Percentiles rank a stretch among this genome's conserved stretches.
These are phyloP conservation scores for Calameuta filiformis DNA, from an alignment of 2,888 invertebrate species.

Conservation along the genomic window DNA sequence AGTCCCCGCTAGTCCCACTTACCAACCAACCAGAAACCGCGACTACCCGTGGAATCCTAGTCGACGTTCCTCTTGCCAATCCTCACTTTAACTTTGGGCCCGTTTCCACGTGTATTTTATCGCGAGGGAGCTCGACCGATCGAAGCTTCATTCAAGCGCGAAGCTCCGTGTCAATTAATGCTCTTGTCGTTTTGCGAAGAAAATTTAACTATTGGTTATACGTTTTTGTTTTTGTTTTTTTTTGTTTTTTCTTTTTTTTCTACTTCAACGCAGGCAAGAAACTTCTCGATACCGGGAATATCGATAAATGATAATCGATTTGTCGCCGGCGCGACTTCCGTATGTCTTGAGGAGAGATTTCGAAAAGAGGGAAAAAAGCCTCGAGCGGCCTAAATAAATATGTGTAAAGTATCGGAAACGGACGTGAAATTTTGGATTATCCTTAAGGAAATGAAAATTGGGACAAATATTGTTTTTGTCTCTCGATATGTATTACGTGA, in stretches of 20 bases:
- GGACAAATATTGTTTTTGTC: not conserved
- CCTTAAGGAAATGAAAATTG: not conserved
- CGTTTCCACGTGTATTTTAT: conserved; percentile 6
- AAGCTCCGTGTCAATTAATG: conserved; percentile 1
- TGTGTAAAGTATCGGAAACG: not conserved
- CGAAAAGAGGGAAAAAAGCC: no score
- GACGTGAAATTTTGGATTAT: not conserved
- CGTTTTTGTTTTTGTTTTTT: no score
- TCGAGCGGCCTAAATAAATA: not conserved
- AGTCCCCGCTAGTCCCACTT: conserved; percentile 67
- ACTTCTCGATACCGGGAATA: no score
- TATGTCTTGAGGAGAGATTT: no score
- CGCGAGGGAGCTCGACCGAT: not conserved
- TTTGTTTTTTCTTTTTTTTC: no score
- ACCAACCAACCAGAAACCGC: conserved; percentile 64
- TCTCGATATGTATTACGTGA: not conserved
- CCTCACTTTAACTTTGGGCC: conserved; percentile 30
- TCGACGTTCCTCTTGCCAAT: conserved; percentile 50
- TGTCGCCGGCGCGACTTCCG: no score
- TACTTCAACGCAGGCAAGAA: no score
- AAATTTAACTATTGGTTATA: no score
- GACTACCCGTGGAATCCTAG: conserved; percentile 61
- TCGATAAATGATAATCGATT: no score
- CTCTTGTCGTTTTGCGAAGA: conserved; percentile 7
- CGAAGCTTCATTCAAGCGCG: not conserved